Percentiles rank a stretch among this genome's conserved stretches.
These are phyloP conservation scores for Smittia aterrima DNA, from an alignment of 2,888 invertebrate genomes.

Conservation along the genomic window DNA sequence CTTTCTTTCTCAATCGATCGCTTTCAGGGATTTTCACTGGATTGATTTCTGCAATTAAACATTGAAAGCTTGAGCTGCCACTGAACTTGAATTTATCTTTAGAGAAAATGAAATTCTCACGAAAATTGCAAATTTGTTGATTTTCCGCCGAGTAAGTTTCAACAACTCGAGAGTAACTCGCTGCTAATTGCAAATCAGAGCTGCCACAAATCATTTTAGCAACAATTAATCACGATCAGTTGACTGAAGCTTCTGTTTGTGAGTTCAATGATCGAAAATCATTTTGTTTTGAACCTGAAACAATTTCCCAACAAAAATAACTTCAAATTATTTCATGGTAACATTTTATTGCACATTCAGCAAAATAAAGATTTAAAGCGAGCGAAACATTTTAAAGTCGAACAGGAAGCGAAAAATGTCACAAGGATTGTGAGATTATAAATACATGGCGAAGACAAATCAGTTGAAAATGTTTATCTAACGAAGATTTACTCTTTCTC, in stretches of 20 bases:
- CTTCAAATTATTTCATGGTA: too few relatives aligned
- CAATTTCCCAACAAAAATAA: too few relatives aligned
- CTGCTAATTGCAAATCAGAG: too few relatives aligned
- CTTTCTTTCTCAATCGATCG: slow-evolving; percentile 23
- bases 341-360: too few relatives aligned
- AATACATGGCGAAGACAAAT: slow-evolving; percentile 37
- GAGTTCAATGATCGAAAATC: too few relatives aligned
- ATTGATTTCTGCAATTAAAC: not conserved
- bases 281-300: too few relatives aligned
- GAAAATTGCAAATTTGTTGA: not conserved
- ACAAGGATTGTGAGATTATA: slow-evolving; percentile 4
- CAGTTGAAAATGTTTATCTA: not conserved
- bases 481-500: not conserved
- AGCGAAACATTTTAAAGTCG: too few relatives aligned
- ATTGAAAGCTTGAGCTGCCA: not conserved
- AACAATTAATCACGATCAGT: not conserved
- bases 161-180: too few relatives aligned
- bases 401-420: too few relatives aligned
- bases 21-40: not conserved
- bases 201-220: not conserved
- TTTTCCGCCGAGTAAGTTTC: not conserved
- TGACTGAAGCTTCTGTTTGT: too few relatives aligned
- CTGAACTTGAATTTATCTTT: not conserved
- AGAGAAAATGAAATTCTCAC: slow-evolving; percentile 3
- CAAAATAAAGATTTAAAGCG: too few relatives aligned